Evolutionary conservation across 2,113 vertebrate species (phyloP), one percentile per base, ranked within the genome.

Genomic region (Oxyruncus cristatus): DNA sequence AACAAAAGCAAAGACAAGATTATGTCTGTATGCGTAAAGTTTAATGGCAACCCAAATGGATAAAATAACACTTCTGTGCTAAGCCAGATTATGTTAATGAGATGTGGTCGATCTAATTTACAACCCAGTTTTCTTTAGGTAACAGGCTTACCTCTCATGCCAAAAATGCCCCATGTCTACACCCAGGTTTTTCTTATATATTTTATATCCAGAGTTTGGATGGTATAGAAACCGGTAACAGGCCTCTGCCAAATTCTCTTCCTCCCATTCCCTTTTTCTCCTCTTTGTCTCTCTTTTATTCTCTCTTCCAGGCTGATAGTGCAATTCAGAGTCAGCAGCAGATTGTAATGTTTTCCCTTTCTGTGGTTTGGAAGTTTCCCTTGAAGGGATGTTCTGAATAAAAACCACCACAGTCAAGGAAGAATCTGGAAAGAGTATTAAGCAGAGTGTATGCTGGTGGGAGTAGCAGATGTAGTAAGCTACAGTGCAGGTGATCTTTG

Each of bases 361-460:
- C 56, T 61, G 66, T 89, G 74, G 17, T 68, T 78, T 88, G 49
- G 49, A 93, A 70, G 4, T 44, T 41, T 11, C 16, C 47, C 53
- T 79, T 70, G 49, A 85, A 85, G 14, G 56, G 22, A 35, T 53
- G 10, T 77, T 92, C 68, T 80, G 67, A 14, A 82, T 67, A 92
- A 8, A 44, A 44, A 19, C 14, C 44, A 72, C 28, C 44, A 72
- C 28, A 30, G n/a, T 61, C 71, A 65, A 61, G 49, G 50, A 84
- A 81, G 72, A 77, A 41, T 61, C 14, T 92, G 72, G 30, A 77
- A 44, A 42, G 33, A 65, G 14, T 55, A 32, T 62, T 15, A 63
- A 35, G 33, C 12, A 61, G 41, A 58, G 24, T 12, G 4, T 32
- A 5, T 56, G 14, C 42, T 74, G 1, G 0, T 66, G 52, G 15